Base-by-base conservation (phyloP, 2,113 vertebrate species). In the Oreochromis tanganicae region DNA sequence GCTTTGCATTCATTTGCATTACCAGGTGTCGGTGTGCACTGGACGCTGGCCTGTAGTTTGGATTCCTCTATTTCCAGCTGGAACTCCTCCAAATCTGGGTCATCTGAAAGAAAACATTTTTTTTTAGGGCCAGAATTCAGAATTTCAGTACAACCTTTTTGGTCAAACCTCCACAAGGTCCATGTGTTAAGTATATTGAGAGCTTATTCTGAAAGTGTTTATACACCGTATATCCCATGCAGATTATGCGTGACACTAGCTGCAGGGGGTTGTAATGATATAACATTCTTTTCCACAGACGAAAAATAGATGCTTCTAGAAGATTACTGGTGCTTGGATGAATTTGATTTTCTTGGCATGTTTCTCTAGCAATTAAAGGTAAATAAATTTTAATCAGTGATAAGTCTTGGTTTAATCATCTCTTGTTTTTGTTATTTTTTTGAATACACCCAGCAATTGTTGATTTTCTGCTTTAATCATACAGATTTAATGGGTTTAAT, bases 1-100 rank as follows among this genome's bases (percentile, higher is more conserved):
- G 12, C 55, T 7, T 43, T 85, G 46, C 9, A 6, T 50, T 95
- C 3, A 63, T 8, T 41, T 85, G 48, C 9, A 6, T 57, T 95
- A 99, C 98, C 98, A 14, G 98, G 98, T 68, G 92, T 93, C 2
- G 98, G 98, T 1, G 97, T 98, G 85, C 98, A 99, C 92, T 99
- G 98, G 91, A 97, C 95, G 56, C 96, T 97, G 61, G 96, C 95
- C 32, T 97, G 97, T 14, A 97, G 93, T 96, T 97, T 98, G 24
- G 97, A 95, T 87, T 98, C 98, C 57, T 98, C 98, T 55, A 95
- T 94, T 81, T 98, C 97, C 85, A 97, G 19, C 91, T 98, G 98
- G 87, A 98, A 97, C 81, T 99, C 98, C 3, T 98, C 98, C 87
- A 97, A 87, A 81, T 99, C 98, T 27, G 97, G 95, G 80, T 98